These are phyloP conservation scores for Aphelenchoides besseyi DNA, from an alignment of 1,140 invertebrate species.

Conservation along the genomic window DNA sequence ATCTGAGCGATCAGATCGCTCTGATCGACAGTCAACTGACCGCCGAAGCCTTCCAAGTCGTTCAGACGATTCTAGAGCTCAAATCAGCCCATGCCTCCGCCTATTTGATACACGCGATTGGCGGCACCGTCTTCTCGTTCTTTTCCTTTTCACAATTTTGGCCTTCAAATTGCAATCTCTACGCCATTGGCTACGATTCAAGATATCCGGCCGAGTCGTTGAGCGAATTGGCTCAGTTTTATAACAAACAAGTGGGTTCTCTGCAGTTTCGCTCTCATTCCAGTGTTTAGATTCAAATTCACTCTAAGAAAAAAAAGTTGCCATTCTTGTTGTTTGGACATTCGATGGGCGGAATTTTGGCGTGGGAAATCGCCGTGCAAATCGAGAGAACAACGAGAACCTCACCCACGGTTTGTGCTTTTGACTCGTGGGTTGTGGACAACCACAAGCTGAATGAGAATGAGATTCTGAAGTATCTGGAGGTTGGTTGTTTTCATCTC, in stretches of 20 bases:
- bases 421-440: conserved; percentile 16
- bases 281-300: not conserved
- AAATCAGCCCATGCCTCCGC: not conserved
- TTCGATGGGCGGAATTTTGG: conserved; percentile 15
- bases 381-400: too few species aligned
- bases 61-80: not conserved
- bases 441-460: conserved; percentile 15
- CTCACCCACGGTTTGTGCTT: not conserved
- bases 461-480: not conserved
- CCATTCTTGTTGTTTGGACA: conserved; percentile 17
- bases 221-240: conserved; percentile 7
- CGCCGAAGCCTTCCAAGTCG: not conserved
- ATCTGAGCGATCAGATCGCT: conserved; percentile 14
- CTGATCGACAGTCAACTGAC: conserved; percentile 12
- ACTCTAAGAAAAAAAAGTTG: not conserved
- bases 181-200: conserved; percentile 4
- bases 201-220: not conserved
- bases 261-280: not conserved
- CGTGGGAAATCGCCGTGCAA: not conserved
- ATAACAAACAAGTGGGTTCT: conserved; percentile 6
- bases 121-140: conserved; percentile 9
- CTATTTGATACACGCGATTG: conserved; percentile 18
- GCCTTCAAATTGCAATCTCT: conserved; percentile 13
- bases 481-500: too few species aligned
- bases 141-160: not conserved